Evolutionary conservation across 2,797 vertebrate genomes (phyloP), one percentile per base, ranked within the genome.

Genomic region (Periophthalmus magnuspinnatus): DNA sequence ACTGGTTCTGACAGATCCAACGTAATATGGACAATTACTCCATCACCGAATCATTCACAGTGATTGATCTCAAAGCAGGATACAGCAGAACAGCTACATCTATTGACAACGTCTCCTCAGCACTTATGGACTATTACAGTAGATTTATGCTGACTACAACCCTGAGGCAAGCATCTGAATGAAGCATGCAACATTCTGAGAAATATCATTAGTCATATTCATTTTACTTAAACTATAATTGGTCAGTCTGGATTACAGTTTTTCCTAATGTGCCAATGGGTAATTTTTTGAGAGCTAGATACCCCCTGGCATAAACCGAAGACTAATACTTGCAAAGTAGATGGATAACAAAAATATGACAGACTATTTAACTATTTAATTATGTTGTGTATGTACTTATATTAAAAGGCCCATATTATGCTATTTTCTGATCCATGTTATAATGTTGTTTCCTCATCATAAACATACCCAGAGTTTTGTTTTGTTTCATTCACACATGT

Each of bases 21-120:
- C 63, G 11, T n/a, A 33, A 65, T 33, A 50, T 32, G 17, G 45
- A 50, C 63, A 52, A 33, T 65, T 65, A 65, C 47, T 65, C 47
- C 63, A 65, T 65, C 45, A n/a, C 16, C 50, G 63, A 33, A 50
- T 65, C 63, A 13, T 21, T 65, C 28, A 1, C 47, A 50, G 65
- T 65, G 63, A 45, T 24, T 63, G 61, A 64, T 47, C 22, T 16
- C 21, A 21, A 24, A 50, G 22, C 4, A 19, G 62, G 17, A 28
- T n/a, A 19, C 5, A 17, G 21, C 22, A 50, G 32, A 50, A 48
- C n/a, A n/a, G 45, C 24, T 50, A n/a, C 47, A 6, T 32, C 45
- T 34, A 33, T 50, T 28, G 24, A 65, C 63, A 5, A n/a, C 2
- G 8, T 11, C 34, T 62, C 60, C 34, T 41, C 36, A 45, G 61